phyloP scores from a whole-genome alignment of 2,113 vertebrate species.

The Xiphophorus maculatus region DNA sequence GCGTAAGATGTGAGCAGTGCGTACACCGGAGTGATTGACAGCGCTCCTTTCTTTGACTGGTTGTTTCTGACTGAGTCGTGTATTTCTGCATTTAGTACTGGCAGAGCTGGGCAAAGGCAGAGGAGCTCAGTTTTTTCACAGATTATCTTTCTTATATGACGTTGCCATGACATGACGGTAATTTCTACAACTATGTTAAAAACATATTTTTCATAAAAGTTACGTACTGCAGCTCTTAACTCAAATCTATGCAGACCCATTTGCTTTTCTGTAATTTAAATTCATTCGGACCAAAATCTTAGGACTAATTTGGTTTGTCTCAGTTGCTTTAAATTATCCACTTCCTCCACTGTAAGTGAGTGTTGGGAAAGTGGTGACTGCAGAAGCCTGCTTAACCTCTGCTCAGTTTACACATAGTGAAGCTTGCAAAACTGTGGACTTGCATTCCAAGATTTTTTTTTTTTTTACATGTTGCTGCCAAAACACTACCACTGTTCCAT shows the following conservation, averaged over 20 bases:
- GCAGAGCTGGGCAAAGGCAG: too few relatives aligned
- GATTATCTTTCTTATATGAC: too few relatives aligned
- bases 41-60: too few relatives aligned
- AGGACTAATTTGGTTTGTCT: slow-evolving; percentile 41
- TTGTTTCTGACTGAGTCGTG: too few relatives aligned
- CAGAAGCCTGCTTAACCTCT: slow-evolving; percentile 30
- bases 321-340: slow-evolving; percentile 28
- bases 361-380: slow-evolving; percentile 54
- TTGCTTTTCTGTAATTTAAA: slow-evolving; percentile 1
- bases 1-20: too few relatives aligned
- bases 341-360: slow-evolving; percentile 24
- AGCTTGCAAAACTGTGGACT: slow-evolving; percentile 49
- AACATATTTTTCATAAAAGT: too few relatives aligned
- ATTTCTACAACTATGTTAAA: too few relatives aligned
- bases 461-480: slow-evolving; percentile 61
- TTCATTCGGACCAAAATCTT: slow-evolving; percentile 47
- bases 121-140: too few relatives aligned
- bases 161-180: too few relatives aligned
- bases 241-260: background rate
- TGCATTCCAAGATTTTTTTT: slow-evolving; percentile 68
- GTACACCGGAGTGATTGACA: too few relatives aligned
- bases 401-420: slow-evolving; percentile 48
- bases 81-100: too few relatives aligned
- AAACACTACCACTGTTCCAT: slow-evolving; percentile 50
- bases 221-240: background rate